phyloP scores from a whole-genome alignment of 1,140 invertebrate species.

The Zaprionus davidi region DNA sequence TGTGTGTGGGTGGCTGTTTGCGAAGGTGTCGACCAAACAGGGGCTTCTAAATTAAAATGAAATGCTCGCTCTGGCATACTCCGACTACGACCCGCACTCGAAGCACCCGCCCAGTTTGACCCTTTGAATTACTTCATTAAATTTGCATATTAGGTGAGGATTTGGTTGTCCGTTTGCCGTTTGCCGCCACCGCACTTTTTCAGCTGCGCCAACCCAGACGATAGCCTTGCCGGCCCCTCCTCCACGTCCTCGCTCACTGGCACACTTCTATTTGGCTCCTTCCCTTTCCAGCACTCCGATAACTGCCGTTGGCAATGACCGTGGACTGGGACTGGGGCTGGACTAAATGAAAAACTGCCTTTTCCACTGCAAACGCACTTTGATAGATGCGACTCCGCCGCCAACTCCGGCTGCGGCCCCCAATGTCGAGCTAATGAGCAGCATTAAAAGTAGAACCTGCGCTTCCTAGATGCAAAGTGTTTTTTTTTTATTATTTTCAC shows the following conservation, averaged over 20 bases:
- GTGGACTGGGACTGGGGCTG: neutral
- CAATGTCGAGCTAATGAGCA: slow-evolving; percentile 21
- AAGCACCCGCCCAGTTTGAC: slow-evolving; percentile 36
- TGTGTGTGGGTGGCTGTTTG: slow-evolving; percentile 14
- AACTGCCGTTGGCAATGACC: slow-evolving; percentile 2
- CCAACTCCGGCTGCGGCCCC: neutral
- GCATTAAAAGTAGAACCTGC: slow-evolving; percentile 17
- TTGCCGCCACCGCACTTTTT: slow-evolving; percentile 56
- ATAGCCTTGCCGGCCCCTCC: neutral
- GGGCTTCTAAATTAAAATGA: slow-evolving; percentile 68
- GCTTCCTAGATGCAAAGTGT: neutral
- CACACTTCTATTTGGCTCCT: no score
- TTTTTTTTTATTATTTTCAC: neutral
- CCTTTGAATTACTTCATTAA: slow-evolving; percentile 82
- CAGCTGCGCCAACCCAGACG: slow-evolving; percentile 13
- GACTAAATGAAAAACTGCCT: slow-evolving; percentile 29
- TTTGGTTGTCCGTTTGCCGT: slow-evolving; percentile 64
- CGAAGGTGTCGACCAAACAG: slow-evolving; percentile 64
- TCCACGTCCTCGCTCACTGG: neutral
- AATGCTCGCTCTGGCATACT: slow-evolving; percentile 40
- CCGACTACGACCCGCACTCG: neutral
- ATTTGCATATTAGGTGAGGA: slow-evolving; percentile 81
- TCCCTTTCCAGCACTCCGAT: neutral
- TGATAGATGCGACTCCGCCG: slow-evolving; percentile 31
- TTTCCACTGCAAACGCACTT: slow-evolving; percentile 24